phyloP scores from a whole-genome alignment of 2,888 invertebrate species.

The Limnephilus marmoratus region DNA sequence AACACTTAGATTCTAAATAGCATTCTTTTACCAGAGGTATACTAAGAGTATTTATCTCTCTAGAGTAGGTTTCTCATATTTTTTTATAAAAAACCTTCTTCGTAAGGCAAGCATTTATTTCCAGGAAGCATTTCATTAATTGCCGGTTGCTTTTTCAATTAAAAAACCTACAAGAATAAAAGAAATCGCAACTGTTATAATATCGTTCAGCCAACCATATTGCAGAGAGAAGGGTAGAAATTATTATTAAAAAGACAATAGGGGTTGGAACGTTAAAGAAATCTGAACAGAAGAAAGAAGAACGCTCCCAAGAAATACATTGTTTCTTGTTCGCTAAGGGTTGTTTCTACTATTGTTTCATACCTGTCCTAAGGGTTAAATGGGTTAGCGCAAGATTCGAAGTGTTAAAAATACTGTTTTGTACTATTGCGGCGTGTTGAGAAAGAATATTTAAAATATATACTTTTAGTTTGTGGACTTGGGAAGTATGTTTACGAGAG shows the following conservation, averaged over 20 bases:
- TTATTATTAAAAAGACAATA: conserved; percentile 43
- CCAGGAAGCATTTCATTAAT: not conserved
- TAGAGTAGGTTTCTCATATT: too few species aligned
- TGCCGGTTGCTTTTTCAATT: not conserved
- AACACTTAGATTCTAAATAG: too few species aligned
- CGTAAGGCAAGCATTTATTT: not conserved
- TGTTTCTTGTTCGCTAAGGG: not conserved
- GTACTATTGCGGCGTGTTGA: too few species aligned
- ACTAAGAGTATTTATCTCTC: not conserved
- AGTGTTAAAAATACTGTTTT: not conserved
- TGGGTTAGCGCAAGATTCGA: not conserved
- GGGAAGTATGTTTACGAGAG: too few species aligned
- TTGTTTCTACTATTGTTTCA: conserved; percentile 26
- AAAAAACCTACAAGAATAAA: not conserved
- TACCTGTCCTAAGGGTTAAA: conserved; percentile 9
- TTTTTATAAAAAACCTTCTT: not conserved
- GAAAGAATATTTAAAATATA: too few species aligned
- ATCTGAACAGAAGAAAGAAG: conserved; percentile 39
- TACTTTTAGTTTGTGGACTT: too few species aligned
- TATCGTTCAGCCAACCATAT: not conserved
- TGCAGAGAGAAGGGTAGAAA: not conserved
- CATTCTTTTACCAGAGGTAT: too few species aligned
- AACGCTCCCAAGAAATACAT: conserved; percentile 34
- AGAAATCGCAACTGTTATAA: conserved; percentile 21
- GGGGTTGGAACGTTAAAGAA: conserved; percentile 35